Evolutionary conservation across 1,140 invertebrate genomes (phyloP), one percentile per base, ranked within the genome.

Genomic region (Myzus persicae): DNA sequence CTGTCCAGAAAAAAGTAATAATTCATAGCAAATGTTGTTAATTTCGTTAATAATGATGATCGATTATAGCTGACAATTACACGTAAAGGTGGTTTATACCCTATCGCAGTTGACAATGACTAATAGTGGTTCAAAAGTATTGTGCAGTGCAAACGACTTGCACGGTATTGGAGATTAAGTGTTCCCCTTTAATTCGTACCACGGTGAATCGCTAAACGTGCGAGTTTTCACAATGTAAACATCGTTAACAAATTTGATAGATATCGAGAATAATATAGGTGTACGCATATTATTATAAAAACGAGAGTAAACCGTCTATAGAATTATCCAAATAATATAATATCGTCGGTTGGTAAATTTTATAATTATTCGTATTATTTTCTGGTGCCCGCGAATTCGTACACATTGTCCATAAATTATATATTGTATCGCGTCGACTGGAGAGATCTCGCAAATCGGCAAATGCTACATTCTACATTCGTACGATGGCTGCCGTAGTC

Each of bases 21-120:
- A 89, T 54, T 89, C 46, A 51, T 54, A 44, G 46, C 20, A 54
- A 89, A 89, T 26, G 46, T 89, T 89, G 87, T 89, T 91, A 46
- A 90, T 91, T 90, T 51, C 46, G 59, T n/a, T 38, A 92, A 92
- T 84, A 85, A 76, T 44, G 51, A 93, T 93, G 91, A 93, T 93
- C 46, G 91, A 92, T 92, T 92, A 81, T 20, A 31, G 36, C 76
- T 54, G 91, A 85, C 81, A 54, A 93, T 84, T 93, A 54, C 42
- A 93, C 91, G 81, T 84, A 93, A 5, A 89, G 42, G n/a, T 82
- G 26, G 20, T 46, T 11, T 90, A 90, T 44, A 84, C 42, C 42
- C 42, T 36, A 38, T 48, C 36, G 89, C 48, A 48, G 44, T 51
- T 93, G 91, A 84, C 91, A 85, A 85, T 93, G 91, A 93, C 42